Base-by-base conservation (phyloP, 2,888 invertebrate species). In the Hipparchia sbordonii region DNA sequence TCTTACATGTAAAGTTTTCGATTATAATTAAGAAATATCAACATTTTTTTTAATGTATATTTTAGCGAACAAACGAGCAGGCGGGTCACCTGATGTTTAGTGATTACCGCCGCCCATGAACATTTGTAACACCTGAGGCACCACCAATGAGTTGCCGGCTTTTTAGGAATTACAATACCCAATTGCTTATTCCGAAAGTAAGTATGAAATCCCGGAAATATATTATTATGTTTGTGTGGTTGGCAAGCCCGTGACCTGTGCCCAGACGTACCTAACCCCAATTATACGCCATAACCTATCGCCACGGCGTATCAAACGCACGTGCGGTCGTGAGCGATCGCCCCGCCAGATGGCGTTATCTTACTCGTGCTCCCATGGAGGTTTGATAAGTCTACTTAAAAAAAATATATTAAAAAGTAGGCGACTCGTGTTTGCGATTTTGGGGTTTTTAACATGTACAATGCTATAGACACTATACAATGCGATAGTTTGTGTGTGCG, bases 301-400 rank as follows among this genome's bases (percentile, higher is more conserved):
- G 77, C 79, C 87, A 87, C 88, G 88, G 82, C 78, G 70, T 76
- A 89, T 89, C 89, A 74, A 60, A 51, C 67, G 74, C 89, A 89
- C 89, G 90, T 87, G 81, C 12, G 0, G 74, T 73, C 81, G 80
- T 81, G 81, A 77, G 75, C 69, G 75, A 77, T 76, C 74, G 68
- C 72, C 77, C 75, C 66, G 71, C 51, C 60, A 69, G 76, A 76
- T 76, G 74, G 57, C 67, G 60, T 48, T 72, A 76, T 76, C 76
- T 72, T 13, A 61, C 71, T 76, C 76, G 74, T 76, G 76, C 67
- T 52, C 68, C 71, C 76, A 74, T 73, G 76, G 76, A 65, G 70
- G 56, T 71, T 56, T 74, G 74, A 75, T 75, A 75, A 72, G 61
- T 61, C 67, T 61, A 56, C 9, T 70, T 70, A 12, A 60, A n/a